A percentile compares a stretch with the other conserved stretches of the same genome.
These are phyloP conservation scores for Syritta pipiens DNA, from an alignment of 2,888 invertebrate genomes.

Conservation along the genomic window DNA sequence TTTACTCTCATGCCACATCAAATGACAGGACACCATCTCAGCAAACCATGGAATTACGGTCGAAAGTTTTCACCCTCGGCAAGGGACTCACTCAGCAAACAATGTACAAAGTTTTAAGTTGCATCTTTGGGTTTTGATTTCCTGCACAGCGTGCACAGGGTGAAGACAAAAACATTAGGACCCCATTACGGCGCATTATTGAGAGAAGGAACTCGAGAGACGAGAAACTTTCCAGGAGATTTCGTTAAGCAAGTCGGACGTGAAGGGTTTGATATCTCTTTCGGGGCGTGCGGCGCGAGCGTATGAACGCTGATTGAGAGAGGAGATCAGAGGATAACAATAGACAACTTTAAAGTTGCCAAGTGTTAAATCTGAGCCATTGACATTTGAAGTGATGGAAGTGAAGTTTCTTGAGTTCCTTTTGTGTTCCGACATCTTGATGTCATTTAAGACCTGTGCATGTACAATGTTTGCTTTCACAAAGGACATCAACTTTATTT, in stretches of 20 bases:
- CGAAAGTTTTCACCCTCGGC: background rate
- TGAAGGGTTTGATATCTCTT: slow-evolving; percentile 16
- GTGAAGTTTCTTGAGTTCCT: no score
- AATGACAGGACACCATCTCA: background rate
- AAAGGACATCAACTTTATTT: no score
- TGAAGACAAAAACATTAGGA: background rate
- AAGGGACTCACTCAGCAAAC: background rate
- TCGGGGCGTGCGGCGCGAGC: no score
- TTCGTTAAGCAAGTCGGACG: slow-evolving; percentile 14
- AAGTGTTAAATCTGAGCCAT: no score
- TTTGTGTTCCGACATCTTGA: no score
- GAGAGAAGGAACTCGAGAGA: background rate
- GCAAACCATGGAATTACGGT: background rate
- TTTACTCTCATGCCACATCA: background rate
- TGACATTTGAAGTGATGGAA: no score
- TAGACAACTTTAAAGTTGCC: no score
- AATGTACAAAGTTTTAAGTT: background rate
- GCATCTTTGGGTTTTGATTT: background rate
- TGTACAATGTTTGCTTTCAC: no score
- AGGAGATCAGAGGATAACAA: no score
- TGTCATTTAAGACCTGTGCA: no score
- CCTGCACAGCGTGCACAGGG: background rate
- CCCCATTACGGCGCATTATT: no score
- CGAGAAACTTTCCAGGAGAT: slow-evolving; percentile 18
- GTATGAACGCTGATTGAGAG: no score